Evolutionary conservation across 2,113 vertebrate genomes (phyloP).

Genomic region (Neolamprologus kungweensis): DNA sequence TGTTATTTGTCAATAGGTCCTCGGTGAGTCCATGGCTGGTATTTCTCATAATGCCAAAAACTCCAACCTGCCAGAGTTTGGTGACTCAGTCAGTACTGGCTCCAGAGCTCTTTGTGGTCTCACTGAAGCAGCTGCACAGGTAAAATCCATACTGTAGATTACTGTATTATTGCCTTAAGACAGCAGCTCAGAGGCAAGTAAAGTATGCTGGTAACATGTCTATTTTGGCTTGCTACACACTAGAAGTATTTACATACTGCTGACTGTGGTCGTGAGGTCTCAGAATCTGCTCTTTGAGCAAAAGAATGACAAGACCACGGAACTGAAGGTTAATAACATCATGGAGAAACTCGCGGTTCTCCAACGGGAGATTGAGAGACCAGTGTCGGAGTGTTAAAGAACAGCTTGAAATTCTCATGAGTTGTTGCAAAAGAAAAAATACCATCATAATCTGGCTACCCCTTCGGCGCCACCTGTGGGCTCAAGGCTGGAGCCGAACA

Average conservation of each 20-base stretch:
- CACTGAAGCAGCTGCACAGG: slow-evolving; percentile 94
- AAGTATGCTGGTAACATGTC: background rate
- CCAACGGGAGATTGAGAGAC: background rate
- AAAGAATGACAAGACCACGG: background rate
- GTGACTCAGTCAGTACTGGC: slow-evolving; percentile 84
- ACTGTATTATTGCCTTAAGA: background rate
- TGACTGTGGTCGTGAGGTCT: background rate
- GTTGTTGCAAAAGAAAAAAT: background rate
- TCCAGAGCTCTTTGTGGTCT: slow-evolving; percentile 96
- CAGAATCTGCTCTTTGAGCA: background rate
- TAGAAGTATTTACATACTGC: background rate
- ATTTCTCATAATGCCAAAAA: slow-evolving; percentile 98
- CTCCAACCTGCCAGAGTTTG: slow-evolving; percentile 90
- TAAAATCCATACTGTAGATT: slow-evolving; percentile 22
- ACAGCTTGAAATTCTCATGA: background rate
- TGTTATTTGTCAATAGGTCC: slow-evolving; percentile 69
- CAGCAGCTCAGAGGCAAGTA: background rate
- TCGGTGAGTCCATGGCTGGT: slow-evolving; percentile 95
- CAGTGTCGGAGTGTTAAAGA: background rate
- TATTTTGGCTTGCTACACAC: background rate
- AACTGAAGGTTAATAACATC: background rate
- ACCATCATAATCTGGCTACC: background rate
- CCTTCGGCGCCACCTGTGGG: rapidly evolving
- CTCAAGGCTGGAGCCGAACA: background rate
- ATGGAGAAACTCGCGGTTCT: background rate